Conservation (phyloP, 2,797 vertebrate genomes). For the Pipistrellus nathusii region DNA sequence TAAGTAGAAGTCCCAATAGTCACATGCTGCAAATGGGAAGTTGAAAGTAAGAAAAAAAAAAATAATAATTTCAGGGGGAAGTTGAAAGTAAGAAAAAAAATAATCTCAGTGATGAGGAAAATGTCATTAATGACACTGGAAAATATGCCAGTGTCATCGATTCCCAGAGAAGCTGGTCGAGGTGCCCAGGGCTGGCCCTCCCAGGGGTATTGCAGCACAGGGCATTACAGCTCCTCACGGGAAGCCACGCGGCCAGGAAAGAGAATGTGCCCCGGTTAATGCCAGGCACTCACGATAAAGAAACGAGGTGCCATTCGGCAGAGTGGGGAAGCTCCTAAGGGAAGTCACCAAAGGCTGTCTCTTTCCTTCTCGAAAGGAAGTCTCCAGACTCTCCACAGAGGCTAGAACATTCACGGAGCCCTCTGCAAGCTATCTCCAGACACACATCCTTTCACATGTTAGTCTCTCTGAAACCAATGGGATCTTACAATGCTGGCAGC, state of each 20-base stretch:
- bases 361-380: neutral
- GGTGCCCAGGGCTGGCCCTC: neutral
- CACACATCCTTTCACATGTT: neutral
- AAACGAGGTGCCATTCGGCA: neutral
- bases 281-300: neutral
- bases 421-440: neutral
- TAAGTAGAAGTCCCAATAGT: neutral
- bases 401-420: neutral
- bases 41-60: neutral
- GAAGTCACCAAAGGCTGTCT: neutral
- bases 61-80: neutral
- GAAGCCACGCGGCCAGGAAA: neutral
- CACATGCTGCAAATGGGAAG: neutral
- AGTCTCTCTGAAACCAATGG: constrained; percentile 16
- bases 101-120: neutral
- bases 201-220: neutral
- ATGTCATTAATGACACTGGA: neutral
- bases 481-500: constrained; percentile 1
- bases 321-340: neutral
- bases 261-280: neutral
- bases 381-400: neutral
- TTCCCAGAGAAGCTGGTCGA: neutral
- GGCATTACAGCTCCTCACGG: neutral
- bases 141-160: neutral
- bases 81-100: neutral